A percentile compares a stretch with the other conserved stretches of the same genome.
Conservation (phyloP, 1,140 invertebrate species). For the Oncopeltus fasciatus region DNA sequence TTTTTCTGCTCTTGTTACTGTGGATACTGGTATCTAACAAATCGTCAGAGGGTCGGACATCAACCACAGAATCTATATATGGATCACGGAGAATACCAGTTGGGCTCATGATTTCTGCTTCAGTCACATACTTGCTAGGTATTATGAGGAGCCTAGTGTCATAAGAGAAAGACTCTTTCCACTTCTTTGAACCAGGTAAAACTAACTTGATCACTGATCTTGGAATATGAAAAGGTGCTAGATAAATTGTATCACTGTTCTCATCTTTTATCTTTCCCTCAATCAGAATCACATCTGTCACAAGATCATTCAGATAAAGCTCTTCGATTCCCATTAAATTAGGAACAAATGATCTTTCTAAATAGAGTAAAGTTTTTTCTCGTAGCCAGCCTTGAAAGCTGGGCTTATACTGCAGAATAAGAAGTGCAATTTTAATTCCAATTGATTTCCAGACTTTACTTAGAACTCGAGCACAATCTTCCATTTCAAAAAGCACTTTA, state of each 20-base stretch:
- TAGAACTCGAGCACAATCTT: not conserved
- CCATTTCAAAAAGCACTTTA: not conserved
- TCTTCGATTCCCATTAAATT: not conserved
- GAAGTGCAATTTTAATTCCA: not conserved
- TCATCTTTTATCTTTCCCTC: not conserved
- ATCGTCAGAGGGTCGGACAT: too few relatives aligned
- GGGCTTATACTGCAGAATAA: not conserved
- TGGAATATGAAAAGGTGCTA: not conserved
- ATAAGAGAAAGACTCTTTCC: not conserved
- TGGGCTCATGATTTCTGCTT: not conserved
- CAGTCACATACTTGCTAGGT: not conserved
- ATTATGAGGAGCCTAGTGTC: not conserved
- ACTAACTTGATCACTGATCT: not conserved
- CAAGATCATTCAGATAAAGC: not conserved
- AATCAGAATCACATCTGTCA: not conserved
- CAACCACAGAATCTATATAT: too few relatives aligned
- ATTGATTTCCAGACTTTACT: not conserved
- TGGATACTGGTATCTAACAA: too few relatives aligned
- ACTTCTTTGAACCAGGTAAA: not conserved
- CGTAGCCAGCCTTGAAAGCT: not conserved
- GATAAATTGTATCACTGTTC: not conserved
- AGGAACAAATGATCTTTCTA: not conserved
- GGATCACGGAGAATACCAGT: not conserved
- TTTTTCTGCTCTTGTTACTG: too few relatives aligned
- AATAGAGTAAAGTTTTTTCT: not conserved